phyloP scores from a whole-genome alignment of 2,888 invertebrate genomes.

The Melanostoma mellinum region DNA sequence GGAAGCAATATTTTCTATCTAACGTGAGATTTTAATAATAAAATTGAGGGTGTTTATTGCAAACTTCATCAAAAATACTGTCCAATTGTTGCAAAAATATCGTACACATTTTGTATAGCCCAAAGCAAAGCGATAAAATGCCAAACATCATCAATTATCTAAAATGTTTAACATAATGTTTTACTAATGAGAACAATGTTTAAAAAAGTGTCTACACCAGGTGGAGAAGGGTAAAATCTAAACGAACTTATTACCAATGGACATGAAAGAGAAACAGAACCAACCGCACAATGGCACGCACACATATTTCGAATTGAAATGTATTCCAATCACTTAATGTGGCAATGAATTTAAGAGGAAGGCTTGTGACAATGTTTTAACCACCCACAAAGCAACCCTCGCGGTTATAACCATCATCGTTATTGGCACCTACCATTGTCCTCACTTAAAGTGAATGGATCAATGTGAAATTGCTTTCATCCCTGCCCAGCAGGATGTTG shows the following conservation, averaged over 20 bases:
- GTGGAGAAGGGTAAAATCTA: conserved; percentile 17
- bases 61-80: not conserved
- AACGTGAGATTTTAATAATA: too few relatives aligned
- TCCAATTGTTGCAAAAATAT: not conserved
- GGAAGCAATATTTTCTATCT: too few relatives aligned
- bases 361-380: conserved; percentile 33
- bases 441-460: conserved; percentile 21
- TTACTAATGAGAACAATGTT: conserved; percentile 2
- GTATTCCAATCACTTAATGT: conserved; percentile 52
- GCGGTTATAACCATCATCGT: conserved; percentile 49
- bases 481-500: conserved; percentile 43
- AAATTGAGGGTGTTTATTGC: not conserved
- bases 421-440: conserved; percentile 37
- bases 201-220: not conserved
- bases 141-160: conserved; percentile 10
- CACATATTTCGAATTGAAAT: conserved; percentile 10
- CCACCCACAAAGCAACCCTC: conserved; percentile 29
- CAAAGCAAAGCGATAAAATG: conserved; percentile 1
- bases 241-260: conserved; percentile 32
- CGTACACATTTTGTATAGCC: conserved; percentile 1
- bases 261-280: conserved; percentile 39
- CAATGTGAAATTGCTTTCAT: conserved; percentile 43
- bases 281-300: not conserved
- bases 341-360: conserved; percentile 32
- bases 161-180: conserved; percentile 6